Evolutionary conservation across 2,888 invertebrate genomes (phyloP).

Genomic region (Meta bourneti): DNA sequence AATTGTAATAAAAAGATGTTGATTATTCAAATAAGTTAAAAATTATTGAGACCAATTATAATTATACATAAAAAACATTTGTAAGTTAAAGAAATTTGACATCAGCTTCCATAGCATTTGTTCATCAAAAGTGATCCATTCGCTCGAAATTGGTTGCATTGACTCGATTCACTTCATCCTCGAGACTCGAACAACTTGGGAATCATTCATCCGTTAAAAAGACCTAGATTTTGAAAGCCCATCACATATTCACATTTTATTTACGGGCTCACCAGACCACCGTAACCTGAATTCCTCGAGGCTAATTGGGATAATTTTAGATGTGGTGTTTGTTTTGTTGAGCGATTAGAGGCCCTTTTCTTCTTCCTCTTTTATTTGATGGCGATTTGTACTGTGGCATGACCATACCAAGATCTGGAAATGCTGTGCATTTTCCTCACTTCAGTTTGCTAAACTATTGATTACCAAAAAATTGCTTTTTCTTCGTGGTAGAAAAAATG

Average conservation of each 20-base stretch:
- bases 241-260: constrained; percentile 71
- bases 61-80: no score
- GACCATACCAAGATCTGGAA: constrained; percentile 29
- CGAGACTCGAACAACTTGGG: constrained; percentile 6
- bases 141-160: no score
- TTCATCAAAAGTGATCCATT: no score
- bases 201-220: constrained; percentile 62
- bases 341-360: constrained; percentile 16
- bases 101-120: no score
- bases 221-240: constrained; percentile 66
- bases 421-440: neutral
- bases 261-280: constrained; percentile 45
- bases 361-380: constrained; percentile 10
- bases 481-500: neutral
- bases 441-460: neutral
- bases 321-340: constrained; percentile 43
- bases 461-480: neutral
- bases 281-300: constrained; percentile 67
- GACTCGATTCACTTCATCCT: constrained; percentile 14
- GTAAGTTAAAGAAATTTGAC: no score
- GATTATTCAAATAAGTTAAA: no score
- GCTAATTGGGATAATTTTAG: constrained; percentile 73
- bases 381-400: constrained; percentile 50
- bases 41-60: no score
- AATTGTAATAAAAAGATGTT: no score